Evolutionary conservation across 2,797 vertebrate genomes (phyloP), one percentile per base, ranked within the genome.

Genomic region (Lerista edwardsae): DNA sequence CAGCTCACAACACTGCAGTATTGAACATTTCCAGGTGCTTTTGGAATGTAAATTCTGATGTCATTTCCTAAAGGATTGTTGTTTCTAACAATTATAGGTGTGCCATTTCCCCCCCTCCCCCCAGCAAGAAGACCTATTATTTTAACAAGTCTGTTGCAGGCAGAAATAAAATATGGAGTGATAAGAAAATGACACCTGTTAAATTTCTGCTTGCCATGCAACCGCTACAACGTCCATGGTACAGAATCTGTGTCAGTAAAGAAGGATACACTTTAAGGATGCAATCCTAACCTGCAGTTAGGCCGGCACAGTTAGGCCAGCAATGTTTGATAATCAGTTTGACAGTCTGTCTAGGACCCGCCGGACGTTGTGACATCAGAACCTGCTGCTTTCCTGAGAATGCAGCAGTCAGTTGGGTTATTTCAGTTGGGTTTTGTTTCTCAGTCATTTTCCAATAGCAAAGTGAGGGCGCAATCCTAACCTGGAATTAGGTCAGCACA

Each of bases 11-110:
- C 19, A 44, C 41, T 64, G 47, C 14, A 14, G 14, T 59, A 75
- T 55, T 84, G 80, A 71, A 64, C 21, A 80, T 51, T 57, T 79
- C 71, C 25, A 19, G 75, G 12, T 74, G 72, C 83, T 61, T 84
- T 23, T n/a, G n/a, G 21, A n/a, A 51, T 31, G 4, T 81, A 62
- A 80, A 80, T 65, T 75, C 36, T 87, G 76, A 19, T 55, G 83
- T 75, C 27, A 65, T 61, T 44, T 75, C 36, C 17, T 36, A 74
- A 80, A 80, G 71, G 44, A 65, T 21, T 10, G 34, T 36, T 34
- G 77, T 31, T 75, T 61, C 62, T 68, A 80, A 80, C 15, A 75
- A 76, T 61, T 72, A 80, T 29, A 69, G 19, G 64, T 23, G 23
- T 59, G 47, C 17, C 19, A 57, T 2, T 2, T 25, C 59, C 23